Percentiles rank a stretch among this genome's conserved stretches.
These are phyloP conservation scores for Pandion haliaetus DNA, from an alignment of 2,113 vertebrate genomes.

Conservation along the genomic window DNA sequence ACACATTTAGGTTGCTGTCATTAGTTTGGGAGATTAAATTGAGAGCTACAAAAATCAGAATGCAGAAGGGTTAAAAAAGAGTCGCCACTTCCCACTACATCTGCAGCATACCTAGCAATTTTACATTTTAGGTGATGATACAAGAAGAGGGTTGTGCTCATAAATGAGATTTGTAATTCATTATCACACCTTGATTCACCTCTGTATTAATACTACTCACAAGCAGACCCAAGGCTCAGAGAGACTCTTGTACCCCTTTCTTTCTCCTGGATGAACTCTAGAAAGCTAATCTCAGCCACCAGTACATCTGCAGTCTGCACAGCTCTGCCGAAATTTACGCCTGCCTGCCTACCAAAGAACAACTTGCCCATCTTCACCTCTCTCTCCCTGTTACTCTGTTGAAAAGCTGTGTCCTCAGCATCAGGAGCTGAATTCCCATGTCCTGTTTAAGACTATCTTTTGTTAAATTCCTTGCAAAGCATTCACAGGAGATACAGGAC, in stretches of 20 bases:
- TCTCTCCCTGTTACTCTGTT: not conserved
- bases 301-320: not conserved
- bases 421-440: not conserved
- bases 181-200: not conserved
- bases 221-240: not conserved
- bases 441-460: not conserved
- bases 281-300: not conserved
- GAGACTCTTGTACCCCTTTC: not conserved
- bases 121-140: not conserved
- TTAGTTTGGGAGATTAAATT: not conserved
- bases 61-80: not conserved
- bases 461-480: not conserved
- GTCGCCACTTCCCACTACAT: rapidly evolving
- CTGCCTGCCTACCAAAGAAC: not conserved
- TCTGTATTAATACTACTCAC: not conserved
- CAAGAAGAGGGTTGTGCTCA: not conserved
- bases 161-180: not conserved
- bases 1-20: not conserved
- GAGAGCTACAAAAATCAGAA: not conserved
- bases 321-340: not conserved
- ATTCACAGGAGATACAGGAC: not conserved
- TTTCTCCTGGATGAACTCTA: not conserved
- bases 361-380: not conserved
- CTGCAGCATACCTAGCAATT: not conserved
- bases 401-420: not conserved